A percentile compares a stretch with the other conserved stretches of the same genome.
Evolutionary conservation across 1,140 invertebrate species (phyloP).

Genomic region (Drosophila bipectinata): DNA sequence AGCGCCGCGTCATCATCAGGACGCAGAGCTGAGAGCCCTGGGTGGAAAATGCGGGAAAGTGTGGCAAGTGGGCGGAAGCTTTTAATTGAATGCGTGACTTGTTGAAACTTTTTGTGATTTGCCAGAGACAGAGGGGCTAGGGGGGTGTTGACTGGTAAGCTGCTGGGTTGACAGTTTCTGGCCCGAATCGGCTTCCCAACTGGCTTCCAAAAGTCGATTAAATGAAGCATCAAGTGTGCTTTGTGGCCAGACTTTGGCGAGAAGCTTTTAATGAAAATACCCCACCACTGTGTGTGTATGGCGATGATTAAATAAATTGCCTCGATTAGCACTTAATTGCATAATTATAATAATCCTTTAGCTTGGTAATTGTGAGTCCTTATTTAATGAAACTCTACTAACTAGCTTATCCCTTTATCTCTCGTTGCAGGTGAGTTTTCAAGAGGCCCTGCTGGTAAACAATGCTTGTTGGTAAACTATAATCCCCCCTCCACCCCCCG

Average conservation of each 20-base stretch:
- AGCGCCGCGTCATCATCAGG: slow-evolving; percentile 1
- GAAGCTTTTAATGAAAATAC: slow-evolving; percentile 48
- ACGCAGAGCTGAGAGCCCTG: neutral
- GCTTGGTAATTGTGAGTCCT: neutral
- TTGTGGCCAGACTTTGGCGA: slow-evolving; percentile 11
- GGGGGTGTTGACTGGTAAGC: slow-evolving; percentile 5
- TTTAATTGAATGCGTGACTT: slow-evolving; percentile 82
- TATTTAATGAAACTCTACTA: slow-evolving; percentile 9
- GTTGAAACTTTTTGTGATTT: slow-evolving; percentile 78
- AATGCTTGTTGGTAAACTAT: slow-evolving; percentile 5
- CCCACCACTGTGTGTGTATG: neutral
- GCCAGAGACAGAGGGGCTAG: slow-evolving; percentile 6
- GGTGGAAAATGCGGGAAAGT: neutral
- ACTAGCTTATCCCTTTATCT: slow-evolving; percentile 15
- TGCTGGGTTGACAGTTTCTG: slow-evolving; percentile 52
- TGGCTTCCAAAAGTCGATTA: slow-evolving; percentile 59
- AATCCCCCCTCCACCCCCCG: neutral
- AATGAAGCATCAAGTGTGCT: slow-evolving; percentile 47
- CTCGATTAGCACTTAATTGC: slow-evolving; percentile 67
- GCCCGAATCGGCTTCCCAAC: slow-evolving; percentile 8
- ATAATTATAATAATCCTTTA: slow-evolving; percentile 29
- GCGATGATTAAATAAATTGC: slow-evolving; percentile 54
- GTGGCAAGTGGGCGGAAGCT: slow-evolving; percentile 21
- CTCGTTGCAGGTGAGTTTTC: slow-evolving; percentile 40
- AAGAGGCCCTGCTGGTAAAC: neutral